Conservation (phyloP, 2,113 vertebrate species). For the Passer montanus region DNA sequence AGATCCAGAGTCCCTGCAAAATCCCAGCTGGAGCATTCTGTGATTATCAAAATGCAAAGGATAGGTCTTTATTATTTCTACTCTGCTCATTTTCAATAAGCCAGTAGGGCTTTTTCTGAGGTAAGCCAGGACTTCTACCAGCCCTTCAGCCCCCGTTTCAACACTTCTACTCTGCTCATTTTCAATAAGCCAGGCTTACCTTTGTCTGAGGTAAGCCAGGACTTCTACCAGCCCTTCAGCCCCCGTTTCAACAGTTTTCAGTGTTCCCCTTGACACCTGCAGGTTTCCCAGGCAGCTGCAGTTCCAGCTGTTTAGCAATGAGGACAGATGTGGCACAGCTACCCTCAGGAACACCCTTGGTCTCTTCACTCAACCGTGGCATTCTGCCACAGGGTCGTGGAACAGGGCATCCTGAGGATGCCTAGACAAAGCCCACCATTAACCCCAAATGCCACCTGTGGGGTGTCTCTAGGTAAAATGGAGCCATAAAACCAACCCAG, state of each 20-base stretch:
- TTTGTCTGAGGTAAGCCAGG: neutral
- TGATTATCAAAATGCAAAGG: neutral
- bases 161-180: neutral
- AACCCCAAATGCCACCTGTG: rapidly evolving
- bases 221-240: neutral
- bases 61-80: neutral
- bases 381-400: neutral
- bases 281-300: neutral
- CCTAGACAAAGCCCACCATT: neutral
- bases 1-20: conserved; percentile 24
- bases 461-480: neutral
- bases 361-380: neutral
- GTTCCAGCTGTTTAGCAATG: neutral
- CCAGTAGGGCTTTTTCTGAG: neutral
- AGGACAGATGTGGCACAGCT: neutral
- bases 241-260: neutral
- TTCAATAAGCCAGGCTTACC: neutral
- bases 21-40: conserved; percentile 7
- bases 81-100: neutral
- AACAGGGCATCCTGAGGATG: neutral
- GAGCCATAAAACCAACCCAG: neutral
- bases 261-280: neutral
- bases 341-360: neutral
- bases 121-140: neutral
- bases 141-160: neutral